Conservation (phyloP, 2,888 invertebrate genomes). For the Listrodromus nycthemerus region DNA sequence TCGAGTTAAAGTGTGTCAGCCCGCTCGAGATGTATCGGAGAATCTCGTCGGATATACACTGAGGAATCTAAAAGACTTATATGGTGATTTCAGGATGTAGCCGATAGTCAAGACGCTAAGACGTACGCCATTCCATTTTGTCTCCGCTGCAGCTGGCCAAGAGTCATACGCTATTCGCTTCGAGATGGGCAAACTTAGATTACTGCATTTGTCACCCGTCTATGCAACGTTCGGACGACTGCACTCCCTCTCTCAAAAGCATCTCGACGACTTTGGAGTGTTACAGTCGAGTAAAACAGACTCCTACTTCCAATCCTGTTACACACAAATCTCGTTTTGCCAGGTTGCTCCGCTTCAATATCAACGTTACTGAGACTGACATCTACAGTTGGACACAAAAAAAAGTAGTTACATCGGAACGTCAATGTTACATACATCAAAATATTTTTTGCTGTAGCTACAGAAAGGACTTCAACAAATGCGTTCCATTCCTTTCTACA, state of each 20-base stretch:
- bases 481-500: not conserved
- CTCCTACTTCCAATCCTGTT: not conserved
- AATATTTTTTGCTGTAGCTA: not conserved
- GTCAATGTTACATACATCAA: not conserved
- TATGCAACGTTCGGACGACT: conserved; percentile 39
- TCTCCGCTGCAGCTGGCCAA: conserved; percentile 45
- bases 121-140: conserved; percentile 44
- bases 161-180: conserved; percentile 63
- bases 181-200: conserved; percentile 79
- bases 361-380: not conserved
- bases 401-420: not conserved
- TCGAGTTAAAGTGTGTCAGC: conserved; percentile 16
- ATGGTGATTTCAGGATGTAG: conserved; percentile 51
- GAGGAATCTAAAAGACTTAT: conserved; percentile 39
- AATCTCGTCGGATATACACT: not conserved
- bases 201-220: conserved; percentile 76
- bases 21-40: not conserved
- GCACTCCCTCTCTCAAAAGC: conserved; percentile 16
- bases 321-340: not conserved
- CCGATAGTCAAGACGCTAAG: conserved; percentile 32
- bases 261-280: conserved; percentile 41
- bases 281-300: conserved; percentile 34
- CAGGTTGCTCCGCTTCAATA: not conserved
- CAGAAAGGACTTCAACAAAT: not conserved
- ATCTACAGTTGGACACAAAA: not conserved